phyloP scores from a whole-genome alignment of 2,797 vertebrate species.

The Gobionotothen gibberifrons region DNA sequence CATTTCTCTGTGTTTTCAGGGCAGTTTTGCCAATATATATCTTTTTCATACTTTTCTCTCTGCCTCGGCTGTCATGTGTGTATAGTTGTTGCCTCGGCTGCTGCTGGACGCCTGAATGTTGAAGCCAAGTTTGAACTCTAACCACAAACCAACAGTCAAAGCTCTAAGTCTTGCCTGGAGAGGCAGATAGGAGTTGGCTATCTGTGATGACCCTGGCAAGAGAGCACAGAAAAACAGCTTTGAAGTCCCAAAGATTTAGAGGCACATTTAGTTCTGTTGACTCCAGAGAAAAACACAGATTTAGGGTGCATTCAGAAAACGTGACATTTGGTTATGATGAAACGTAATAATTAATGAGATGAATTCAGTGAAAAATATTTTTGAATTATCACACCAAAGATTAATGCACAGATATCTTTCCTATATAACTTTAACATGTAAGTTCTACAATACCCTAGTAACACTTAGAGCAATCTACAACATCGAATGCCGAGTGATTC shows the following conservation, averaged over 20 bases:
- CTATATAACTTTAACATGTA: too few relatives aligned
- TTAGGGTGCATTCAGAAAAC: slow-evolving; percentile 52
- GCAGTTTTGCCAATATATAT: slow-evolving; percentile 87
- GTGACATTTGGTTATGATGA: slow-evolving; percentile 24
- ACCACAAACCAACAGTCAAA: slow-evolving; percentile 72
- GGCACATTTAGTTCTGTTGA: slow-evolving; percentile 65
- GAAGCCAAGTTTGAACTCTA: slow-evolving; percentile 77
- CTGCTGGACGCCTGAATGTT: slow-evolving; percentile 54
- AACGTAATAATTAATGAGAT: slow-evolving; percentile 54
- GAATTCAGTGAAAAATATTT: slow-evolving; percentile 34
- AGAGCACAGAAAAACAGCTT: slow-evolving; percentile 83
- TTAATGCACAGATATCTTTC: not conserved
- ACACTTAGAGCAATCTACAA: not conserved
- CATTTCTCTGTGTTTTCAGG: slow-evolving; percentile 84
- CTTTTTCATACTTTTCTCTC: slow-evolving; percentile 86
- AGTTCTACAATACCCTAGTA: not conserved
- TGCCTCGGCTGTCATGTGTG: slow-evolving; percentile 70
- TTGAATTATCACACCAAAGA: slow-evolving; percentile 31
- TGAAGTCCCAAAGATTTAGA: slow-evolving; percentile 75
- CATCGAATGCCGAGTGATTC: slow-evolving; percentile 3
- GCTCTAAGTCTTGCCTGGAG: slow-evolving; percentile 83
- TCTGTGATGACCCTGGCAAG: slow-evolving; percentile 85
- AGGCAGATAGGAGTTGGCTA: slow-evolving; percentile 82
- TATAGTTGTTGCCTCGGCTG: slow-evolving; percentile 57
- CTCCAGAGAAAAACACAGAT: slow-evolving; percentile 55